Evolutionary conservation across 2,797 vertebrate genomes (phyloP), one percentile per base, ranked within the genome.

Genomic region (Karalla daura): DNA sequence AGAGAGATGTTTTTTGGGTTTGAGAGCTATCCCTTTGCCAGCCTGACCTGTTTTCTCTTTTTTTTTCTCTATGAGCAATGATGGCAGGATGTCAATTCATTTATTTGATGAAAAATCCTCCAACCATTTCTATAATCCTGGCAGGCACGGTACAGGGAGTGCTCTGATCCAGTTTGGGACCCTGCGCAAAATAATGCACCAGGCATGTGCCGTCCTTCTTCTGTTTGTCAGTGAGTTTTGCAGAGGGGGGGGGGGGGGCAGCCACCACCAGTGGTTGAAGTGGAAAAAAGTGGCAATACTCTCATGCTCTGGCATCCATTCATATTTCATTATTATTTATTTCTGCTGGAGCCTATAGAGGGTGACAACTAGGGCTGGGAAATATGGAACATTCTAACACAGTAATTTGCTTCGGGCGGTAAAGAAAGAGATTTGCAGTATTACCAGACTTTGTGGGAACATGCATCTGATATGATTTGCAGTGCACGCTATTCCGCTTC

Each of bases 61-160:
- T n/a, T n/a, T n/a, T n/a, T n/a, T n/a, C n/a, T n/a, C 12, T 53
- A 52, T 44, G 49, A 50, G 66, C 37, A 54, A 18, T 23, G 32
- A 37, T 64, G 50, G 56, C 30, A 51, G 23, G 24, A 70, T 75
- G 56, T 77, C 79, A 76, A 52, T 80, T 84, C 37, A 71, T 78
- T 84, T 69, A 72, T 77, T 81, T 77, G 74, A 83, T 83, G 63
- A 56, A 77, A 83, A 81, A 79, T 66, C 70, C 69, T 70, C 39
- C 45, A 43, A 59, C 68, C 68, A 56, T 80, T 83, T 78, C 36
- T 24, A 15, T 78, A 85, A 86, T 88, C 81, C 71, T 51, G 20
- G n/a, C n/a, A n/a, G n/a, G n/a, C 50, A 46, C 20, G 68, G 60
- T 70, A 66, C 60, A 66, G 61, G 21, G 51, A 64, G 49, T 40